A percentile compares a stretch with the other conserved stretches of the same genome.
Evolutionary conservation across 2,888 invertebrate genomes (phyloP).

Genomic region (Nymphalis urticae): DNA sequence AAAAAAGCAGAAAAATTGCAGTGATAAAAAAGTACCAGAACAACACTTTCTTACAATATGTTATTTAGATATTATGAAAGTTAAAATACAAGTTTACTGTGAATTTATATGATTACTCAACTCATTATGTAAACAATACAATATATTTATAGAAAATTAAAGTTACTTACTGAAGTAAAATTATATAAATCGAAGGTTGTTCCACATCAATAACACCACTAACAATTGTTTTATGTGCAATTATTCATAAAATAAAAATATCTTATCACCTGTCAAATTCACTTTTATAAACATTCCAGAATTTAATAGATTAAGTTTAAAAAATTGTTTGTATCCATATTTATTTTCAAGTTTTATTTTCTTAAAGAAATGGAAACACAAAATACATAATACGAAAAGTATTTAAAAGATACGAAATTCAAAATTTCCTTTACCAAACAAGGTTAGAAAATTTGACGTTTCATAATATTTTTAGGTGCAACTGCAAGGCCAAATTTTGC

Average conservation of each 20-base stretch:
- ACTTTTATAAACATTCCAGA: slow-evolving; percentile 47
- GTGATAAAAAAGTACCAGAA: too few relatives aligned
- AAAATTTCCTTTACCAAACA: slow-evolving; percentile 25
- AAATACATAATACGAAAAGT: not conserved
- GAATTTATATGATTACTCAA: slow-evolving; percentile 23
- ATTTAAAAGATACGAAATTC: slow-evolving; percentile 5
- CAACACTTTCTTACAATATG: not conserved
- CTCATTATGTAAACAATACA: slow-evolving; percentile 60
- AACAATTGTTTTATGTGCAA: slow-evolving; percentile 11
- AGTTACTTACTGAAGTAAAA: slow-evolving; percentile 40
- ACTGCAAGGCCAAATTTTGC: slow-evolving; percentile 17
- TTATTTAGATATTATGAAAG: not conserved
- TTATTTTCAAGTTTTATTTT: not conserved
- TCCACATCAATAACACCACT: not conserved
- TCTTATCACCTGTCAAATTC: slow-evolving; percentile 49
- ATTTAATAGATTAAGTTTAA: slow-evolving; percentile 15
- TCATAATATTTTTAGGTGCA: slow-evolving; percentile 25
- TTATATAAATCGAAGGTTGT: not conserved
- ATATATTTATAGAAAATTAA: slow-evolving; percentile 35
- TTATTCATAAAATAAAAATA: slow-evolving; percentile 33
- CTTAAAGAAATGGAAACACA: not conserved
- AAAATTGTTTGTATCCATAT: not conserved
- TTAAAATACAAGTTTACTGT: not conserved
- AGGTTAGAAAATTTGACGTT: slow-evolving; percentile 49
- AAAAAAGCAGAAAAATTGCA: too few relatives aligned